Evolutionary conservation across 2,888 invertebrate species (phyloP), one percentile per base, ranked within the genome.

Genomic region (Tryphoninae sp.): DNA sequence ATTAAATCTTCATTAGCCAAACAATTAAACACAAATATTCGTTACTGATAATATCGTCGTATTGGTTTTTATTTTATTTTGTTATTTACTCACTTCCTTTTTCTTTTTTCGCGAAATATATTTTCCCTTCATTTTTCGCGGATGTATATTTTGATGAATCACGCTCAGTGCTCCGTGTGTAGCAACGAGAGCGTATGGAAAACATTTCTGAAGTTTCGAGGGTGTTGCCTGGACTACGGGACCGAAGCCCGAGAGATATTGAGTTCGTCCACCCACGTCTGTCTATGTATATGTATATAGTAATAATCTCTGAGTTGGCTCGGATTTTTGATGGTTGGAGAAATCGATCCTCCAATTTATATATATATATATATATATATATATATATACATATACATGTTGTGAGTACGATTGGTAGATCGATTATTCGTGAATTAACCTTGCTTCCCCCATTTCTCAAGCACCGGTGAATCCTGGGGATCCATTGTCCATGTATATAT

Each of bases 211-310:
- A 40, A 76, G 67, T 79, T 73, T 69, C 79, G 81, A 86, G 90
- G 90, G 90, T 88, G 90, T 90, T 90, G 89, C 89, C 88, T 87
- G 88, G 90, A 86, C 90, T 89, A 90, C 90, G 84, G 73, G 51
- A 51, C 33, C 69, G 62, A 67, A 73, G 67, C 67, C 78, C 58
- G 65, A 74, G 64, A 74, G 81, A 81, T 71, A 81, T 81, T 65
- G 59, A 69, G 81, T 81, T 65, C 59, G 61, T 76, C 26, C 64
- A 51, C 69, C 40, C 19, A 19, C 51, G 68, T 68, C 22, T 40
- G 51, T 69, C 53, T 51, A 19, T 55, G 9, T 19, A 8, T 3
- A 45, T 13, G 13, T 45, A 45, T 45, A 45, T 23, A 71, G 74
- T 72, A 72, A 78, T 82, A 78, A 69, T 69, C 55, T 82, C 82